Percentiles rank a stretch among this genome's conserved stretches.
phyloP scores from a whole-genome alignment of 2,888 invertebrate species.

The Crepidodera aurea region DNA sequence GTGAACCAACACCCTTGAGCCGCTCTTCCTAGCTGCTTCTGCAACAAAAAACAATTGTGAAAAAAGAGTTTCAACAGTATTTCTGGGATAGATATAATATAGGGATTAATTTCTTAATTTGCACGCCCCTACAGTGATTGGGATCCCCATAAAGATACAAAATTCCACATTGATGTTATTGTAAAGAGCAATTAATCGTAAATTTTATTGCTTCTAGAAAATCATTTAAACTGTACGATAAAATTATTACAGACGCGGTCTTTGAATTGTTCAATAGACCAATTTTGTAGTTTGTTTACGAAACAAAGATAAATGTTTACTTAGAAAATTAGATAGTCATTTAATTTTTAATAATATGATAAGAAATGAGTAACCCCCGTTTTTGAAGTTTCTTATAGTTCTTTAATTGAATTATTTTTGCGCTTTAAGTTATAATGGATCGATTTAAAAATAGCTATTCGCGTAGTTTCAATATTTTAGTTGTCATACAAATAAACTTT shows the following conservation, averaged over 20 bases:
- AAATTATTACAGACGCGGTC: not conserved
- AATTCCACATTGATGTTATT: too few relatives aligned
- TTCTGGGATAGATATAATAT: too few relatives aligned
- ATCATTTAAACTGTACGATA: not conserved
- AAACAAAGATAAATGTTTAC: not conserved
- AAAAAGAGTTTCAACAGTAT: too few relatives aligned
- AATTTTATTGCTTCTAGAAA: not conserved
- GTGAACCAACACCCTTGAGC: constrained; percentile 84
- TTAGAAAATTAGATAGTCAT: not conserved
- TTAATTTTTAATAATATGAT: not conserved
- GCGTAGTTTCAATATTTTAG: not conserved
- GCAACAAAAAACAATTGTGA: constrained; percentile 57
- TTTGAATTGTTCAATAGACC: not conserved
- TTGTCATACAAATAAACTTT: not conserved
- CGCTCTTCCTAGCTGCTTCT: constrained; percentile 77
- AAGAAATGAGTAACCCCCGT: not conserved
- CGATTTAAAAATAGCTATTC: not conserved
- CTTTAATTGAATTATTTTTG: too few relatives aligned
- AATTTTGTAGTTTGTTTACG: not conserved
- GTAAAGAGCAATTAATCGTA: too few relatives aligned
- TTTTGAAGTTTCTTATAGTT: too few relatives aligned
- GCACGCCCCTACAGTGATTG: too few relatives aligned
- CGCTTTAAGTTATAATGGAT: not conserved
- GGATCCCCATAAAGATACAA: too few relatives aligned
- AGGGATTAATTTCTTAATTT: too few relatives aligned